A percentile compares a stretch with the other conserved stretches of the same genome.
These are phyloP conservation scores for Lycodopsis pacificus DNA, from an alignment of 2,797 vertebrate species.

Conservation along the genomic window DNA sequence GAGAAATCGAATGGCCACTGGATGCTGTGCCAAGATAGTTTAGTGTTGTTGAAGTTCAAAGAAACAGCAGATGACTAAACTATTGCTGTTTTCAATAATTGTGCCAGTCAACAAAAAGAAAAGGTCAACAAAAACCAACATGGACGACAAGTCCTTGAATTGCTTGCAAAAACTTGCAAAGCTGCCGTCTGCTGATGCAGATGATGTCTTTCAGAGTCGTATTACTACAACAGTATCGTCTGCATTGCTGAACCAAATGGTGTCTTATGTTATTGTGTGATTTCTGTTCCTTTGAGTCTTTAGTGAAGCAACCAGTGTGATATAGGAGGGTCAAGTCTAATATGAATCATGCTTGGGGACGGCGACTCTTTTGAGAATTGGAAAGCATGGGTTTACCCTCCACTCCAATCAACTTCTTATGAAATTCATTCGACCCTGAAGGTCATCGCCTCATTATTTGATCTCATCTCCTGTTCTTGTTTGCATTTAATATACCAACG, in stretches of 20 bases:
- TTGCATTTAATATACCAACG: not conserved
- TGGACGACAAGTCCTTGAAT: not conserved
- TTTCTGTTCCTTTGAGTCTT: slow-evolving; percentile 2
- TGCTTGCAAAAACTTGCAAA: not conserved
- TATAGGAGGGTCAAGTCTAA: not conserved
- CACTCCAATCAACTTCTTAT: not conserved
- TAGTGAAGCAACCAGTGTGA: not conserved
- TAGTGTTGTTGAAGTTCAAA: not conserved
- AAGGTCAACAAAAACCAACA: not conserved
- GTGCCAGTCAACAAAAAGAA: not conserved
- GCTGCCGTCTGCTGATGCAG: not conserved
- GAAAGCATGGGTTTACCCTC: slow-evolving; percentile 11
- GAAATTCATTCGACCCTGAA: not conserved
- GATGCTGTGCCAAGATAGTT: not conserved
- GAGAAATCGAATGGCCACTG: not conserved
- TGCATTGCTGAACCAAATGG: not conserved
- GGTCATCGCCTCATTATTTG: slow-evolving; percentile 13
- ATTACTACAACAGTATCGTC: not conserved
- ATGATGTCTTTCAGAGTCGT: not conserved
- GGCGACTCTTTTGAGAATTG: not conserved
- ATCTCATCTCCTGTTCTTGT: slow-evolving; percentile 11
- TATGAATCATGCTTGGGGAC: not conserved
- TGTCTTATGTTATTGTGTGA: not conserved
- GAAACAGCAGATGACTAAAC: not conserved
- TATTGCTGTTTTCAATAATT: not conserved